Conservation (phyloP, 2,888 invertebrate species). For the Cerceris ruficornis region DNA sequence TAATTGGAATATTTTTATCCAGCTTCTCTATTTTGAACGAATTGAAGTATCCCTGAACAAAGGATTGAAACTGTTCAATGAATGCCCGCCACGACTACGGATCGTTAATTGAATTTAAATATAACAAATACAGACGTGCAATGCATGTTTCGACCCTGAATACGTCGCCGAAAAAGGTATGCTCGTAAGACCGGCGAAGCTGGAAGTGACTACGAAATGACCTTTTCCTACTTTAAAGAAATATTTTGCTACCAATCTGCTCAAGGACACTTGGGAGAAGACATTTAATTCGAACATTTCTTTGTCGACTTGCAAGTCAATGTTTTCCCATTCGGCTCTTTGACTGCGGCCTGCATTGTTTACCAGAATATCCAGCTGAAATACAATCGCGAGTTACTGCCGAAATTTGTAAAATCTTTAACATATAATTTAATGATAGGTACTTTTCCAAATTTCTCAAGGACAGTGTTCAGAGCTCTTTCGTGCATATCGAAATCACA, state of each 20-base stretch:
- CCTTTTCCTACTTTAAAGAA: conserved; percentile 84
- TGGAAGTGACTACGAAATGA: conserved; percentile 89
- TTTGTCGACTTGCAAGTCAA: conserved; percentile 87
- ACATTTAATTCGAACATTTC: conserved; percentile 91
- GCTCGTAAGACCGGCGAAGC: conserved; percentile 87
- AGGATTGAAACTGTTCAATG: background rate
- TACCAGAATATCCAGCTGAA: conserved; percentile 88
- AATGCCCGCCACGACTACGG: background rate
- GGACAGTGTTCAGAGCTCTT: conserved; percentile 84
- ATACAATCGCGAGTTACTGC: background rate
- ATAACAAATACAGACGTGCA: conserved; percentile 84
- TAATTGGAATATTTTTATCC: conserved; percentile 85
- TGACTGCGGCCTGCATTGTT: conserved; percentile 93
- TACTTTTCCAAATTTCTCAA: conserved; percentile 87
- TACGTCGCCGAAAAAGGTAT: conserved; percentile 88
- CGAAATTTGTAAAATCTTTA: background rate
- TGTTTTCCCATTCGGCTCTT: conserved; percentile 86
- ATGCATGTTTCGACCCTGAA: conserved; percentile 89
- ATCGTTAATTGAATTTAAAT: background rate
- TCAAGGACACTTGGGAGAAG: conserved; percentile 87
- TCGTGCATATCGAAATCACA: conserved; percentile 85
- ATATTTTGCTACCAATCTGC: conserved; percentile 87
- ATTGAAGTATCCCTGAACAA: conserved; percentile 87
- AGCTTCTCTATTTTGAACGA: conserved; percentile 85
- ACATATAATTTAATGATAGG: conserved; percentile 27